Evolutionary conservation across 2,113 vertebrate genomes (phyloP).

Genomic region (Microtus ochrogaster): DNA sequence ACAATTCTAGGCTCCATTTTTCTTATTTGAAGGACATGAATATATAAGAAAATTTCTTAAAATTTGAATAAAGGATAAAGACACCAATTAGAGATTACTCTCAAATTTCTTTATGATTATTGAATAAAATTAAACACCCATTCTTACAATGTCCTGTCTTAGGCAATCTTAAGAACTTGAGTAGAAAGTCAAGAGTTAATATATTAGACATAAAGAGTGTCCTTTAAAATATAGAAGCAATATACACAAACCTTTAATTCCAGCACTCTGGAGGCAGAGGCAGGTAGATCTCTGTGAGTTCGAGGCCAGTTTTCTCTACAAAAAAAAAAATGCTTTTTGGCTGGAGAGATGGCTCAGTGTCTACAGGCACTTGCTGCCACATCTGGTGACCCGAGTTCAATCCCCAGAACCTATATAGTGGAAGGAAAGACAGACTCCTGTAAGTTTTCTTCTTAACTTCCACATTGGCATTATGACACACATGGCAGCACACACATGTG

Average conservation of each 20-base stretch:
- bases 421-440: not conserved
- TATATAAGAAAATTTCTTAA: conserved; percentile 46
- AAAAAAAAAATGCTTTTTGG: not conserved
- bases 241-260: not conserved
- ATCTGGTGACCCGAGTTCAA: not conserved
- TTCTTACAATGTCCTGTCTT: conserved; percentile 4
- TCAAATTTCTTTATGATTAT: conserved; percentile 10
- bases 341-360: not conserved
- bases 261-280: not conserved
- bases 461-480: not conserved
- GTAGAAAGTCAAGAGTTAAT: conserved; percentile 45
- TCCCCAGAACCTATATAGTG: not conserved
- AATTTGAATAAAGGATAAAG: conserved; percentile 53
- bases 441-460: not conserved
- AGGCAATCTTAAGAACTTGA: conserved; percentile 44
- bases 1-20: not conserved
- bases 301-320: no score
- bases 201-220: not conserved
- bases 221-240: not conserved
- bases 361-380: not conserved
- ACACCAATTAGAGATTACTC: conserved; percentile 13
- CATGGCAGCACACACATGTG: not conserved
- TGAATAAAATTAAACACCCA: not conserved
- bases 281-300: not conserved
- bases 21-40: conserved; percentile 28